These are phyloP conservation scores for Pseudococcus longispinus DNA, from an alignment of 2,888 invertebrate species.

Conservation along the genomic window DNA sequence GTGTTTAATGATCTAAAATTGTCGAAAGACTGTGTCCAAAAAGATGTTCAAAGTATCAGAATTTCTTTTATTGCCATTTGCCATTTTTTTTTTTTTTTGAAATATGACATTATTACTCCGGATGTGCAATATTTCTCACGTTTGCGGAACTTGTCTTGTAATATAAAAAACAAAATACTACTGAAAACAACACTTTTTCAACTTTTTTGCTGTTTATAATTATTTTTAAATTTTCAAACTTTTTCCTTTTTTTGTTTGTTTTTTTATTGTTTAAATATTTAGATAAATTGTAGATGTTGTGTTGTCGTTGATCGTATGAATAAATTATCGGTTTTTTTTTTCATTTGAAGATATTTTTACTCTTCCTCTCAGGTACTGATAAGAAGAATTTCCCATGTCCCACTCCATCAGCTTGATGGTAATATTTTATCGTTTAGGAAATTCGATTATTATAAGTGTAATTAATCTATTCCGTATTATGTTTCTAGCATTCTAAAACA, in stretches of 20 bases:
- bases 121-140: too few species aligned
- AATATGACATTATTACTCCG: too few species aligned
- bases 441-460: too few species aligned
- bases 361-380: neutral
- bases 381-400: neutral
- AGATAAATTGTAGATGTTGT: constrained; percentile 18
- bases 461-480: neutral
- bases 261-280: constrained; percentile 13
- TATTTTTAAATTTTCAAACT: constrained; percentile 14
- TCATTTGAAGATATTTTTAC: neutral
- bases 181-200: neutral
- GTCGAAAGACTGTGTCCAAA: too few species aligned
- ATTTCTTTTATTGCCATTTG: too few species aligned
- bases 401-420: too few species aligned
- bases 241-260: neutral
- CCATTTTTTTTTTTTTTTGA: too few species aligned
- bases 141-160: neutral
- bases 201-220: neutral
- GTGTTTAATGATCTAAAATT: too few species aligned
- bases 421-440: too few species aligned
- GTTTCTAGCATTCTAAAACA: neutral
- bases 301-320: constrained; percentile 28
- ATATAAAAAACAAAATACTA: neutral
- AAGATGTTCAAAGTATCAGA: too few species aligned
- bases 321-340: constrained; percentile 20